Evolutionary conservation across 2,113 vertebrate genomes (phyloP).

Genomic region (rat (Rattus norvegicus)): GRCr8 NC_086036.1:37514001-37514500

Average conservation of each 20-base stretch:
- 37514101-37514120: background rate
- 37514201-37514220: background rate
- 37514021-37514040: background rate
- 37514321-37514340: no score
- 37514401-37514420: background rate
- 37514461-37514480: background rate
- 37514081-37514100: background rate
- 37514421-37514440: background rate
- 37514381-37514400: background rate
- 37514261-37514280: no score
- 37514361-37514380: background rate
- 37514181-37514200: background rate
- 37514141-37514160: background rate
- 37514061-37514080: background rate
- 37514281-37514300: no score
- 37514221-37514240: background rate
- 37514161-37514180: conserved; percentile 1
- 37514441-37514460: background rate
- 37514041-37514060: background rate
- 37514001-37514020: background rate
- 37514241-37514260: no score
- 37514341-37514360: background rate
- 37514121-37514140: background rate
- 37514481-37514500: background rate
- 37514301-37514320: no score